Percentiles rank a stretch among this genome's conserved stretches.
Conservation (phyloP, 2,113 vertebrate genomes). For the Elgaria multicarinata region DNA sequence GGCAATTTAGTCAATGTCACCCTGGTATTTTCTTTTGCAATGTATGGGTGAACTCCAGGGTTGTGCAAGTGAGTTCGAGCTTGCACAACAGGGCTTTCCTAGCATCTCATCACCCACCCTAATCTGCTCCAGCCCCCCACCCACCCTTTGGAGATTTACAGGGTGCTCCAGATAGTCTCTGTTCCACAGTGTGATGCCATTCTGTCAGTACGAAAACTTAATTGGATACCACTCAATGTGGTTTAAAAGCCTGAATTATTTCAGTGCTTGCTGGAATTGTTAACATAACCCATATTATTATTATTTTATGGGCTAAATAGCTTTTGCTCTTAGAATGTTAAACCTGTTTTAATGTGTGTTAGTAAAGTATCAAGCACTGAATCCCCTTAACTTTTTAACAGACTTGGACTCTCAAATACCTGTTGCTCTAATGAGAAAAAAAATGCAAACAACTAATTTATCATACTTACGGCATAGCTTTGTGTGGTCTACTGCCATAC, state of each 20-base stretch:
- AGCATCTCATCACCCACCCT: no score
- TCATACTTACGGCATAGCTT: slow-evolving; percentile 20
- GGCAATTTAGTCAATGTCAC: not conserved
- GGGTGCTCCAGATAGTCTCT: no score
- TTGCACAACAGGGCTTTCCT: no score
- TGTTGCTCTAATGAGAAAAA: slow-evolving; percentile 22
- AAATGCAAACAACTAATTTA: not conserved
- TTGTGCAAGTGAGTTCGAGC: no score
- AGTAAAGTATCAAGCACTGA: not conserved
- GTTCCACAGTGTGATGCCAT: not conserved
- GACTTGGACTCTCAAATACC: not conserved
- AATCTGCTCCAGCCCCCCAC: no score
- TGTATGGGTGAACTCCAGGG: no score
- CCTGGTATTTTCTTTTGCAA: not conserved
- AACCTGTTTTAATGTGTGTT: not conserved
- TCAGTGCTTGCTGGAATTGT: not conserved
- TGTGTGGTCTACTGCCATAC: not conserved
- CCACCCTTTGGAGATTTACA: no score
- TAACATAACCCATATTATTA: not conserved
- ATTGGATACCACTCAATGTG: not conserved
- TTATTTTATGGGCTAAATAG: not conserved
- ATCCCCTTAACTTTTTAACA: slow-evolving; percentile 18
- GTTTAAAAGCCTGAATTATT: slow-evolving; percentile 13
- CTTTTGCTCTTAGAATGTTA: slow-evolving; percentile 29
- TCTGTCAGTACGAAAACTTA: no score